These are phyloP conservation scores for Brachypodius melanocephalos DNA, from an alignment of 2,113 vertebrate genomes.

Conservation along the genomic window DNA sequence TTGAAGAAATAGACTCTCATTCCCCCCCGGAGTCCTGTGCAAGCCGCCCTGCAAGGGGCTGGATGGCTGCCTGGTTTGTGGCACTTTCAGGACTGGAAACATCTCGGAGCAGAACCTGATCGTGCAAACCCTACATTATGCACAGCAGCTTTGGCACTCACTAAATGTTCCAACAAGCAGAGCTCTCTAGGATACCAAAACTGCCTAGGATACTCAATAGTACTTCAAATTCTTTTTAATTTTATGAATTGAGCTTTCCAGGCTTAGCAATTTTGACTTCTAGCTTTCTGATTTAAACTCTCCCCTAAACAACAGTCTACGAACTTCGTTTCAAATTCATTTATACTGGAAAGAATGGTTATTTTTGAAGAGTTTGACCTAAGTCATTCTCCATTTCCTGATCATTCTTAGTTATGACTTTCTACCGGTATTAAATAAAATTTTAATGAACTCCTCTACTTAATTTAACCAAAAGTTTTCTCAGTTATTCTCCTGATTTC, in stretches of 20 bases:
- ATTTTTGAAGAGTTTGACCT: neutral
- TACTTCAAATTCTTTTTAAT: neutral
- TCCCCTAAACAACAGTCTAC: neutral
- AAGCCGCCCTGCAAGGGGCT: neutral
- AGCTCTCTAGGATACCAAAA: neutral
- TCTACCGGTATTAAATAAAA: constrained; percentile 20
- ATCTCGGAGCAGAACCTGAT: neutral
- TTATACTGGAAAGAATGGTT: neutral
- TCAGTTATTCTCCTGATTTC: neutral
- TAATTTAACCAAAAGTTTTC: constrained; percentile 41
- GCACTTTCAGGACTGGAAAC: neutral
- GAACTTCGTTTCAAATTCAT: neutral
- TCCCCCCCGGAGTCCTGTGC: neutral
- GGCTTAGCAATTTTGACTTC: neutral
- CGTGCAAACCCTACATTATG: fast-evolving
- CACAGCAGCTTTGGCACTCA: neutral
- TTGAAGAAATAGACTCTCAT: neutral
- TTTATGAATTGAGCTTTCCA: neutral
- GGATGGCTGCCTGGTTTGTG: neutral
- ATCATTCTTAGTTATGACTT: neutral
- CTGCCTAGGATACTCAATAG: neutral
- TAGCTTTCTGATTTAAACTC: neutral
- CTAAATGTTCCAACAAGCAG: neutral
- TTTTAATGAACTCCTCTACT: constrained; percentile 31
- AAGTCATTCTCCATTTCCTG: constrained; percentile 4